Percentiles rank a stretch among this genome's conserved stretches.
phyloP scores from a whole-genome alignment of 2,113 vertebrate genomes.

The Dromas ardeola region DNA sequence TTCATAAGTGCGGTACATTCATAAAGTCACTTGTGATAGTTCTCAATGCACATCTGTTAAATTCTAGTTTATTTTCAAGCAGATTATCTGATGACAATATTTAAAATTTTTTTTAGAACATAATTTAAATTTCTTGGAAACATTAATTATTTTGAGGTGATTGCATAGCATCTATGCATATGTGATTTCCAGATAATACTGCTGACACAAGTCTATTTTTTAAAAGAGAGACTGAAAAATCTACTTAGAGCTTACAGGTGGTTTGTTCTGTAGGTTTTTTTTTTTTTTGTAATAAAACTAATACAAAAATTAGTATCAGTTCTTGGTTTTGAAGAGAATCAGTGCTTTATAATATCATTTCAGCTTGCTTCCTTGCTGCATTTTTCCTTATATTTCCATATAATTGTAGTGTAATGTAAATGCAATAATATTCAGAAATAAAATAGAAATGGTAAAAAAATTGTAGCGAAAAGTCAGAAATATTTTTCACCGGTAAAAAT shows the following conservation, averaged over 20 bases:
- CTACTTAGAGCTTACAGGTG: background rate
- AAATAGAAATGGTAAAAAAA: background rate
- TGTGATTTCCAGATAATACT: background rate
- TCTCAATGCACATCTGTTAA: background rate
- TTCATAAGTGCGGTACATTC: background rate
- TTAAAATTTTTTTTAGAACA: background rate
- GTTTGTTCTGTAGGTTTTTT: background rate
- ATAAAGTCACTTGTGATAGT: background rate
- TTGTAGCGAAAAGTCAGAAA: background rate
- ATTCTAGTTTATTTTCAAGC: background rate
- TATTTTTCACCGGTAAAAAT: background rate
- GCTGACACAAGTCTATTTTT: background rate
- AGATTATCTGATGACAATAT: background rate
- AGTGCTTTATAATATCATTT: background rate
- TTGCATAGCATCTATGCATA: accelerated
- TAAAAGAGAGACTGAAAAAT: background rate
- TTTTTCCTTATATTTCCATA: background rate
- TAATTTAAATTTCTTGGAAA: background rate
- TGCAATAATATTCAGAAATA: background rate
- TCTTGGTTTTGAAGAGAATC: background rate
- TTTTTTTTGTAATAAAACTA: background rate
- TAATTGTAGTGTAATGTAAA: background rate
- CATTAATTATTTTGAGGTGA: background rate
- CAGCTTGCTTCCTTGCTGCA: background rate
- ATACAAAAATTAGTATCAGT: background rate